A percentile compares a stretch with the other conserved stretches of the same genome.
Conservation (phyloP, 2,797 vertebrate species). For the Gymnoscopelus microlampas region DNA sequence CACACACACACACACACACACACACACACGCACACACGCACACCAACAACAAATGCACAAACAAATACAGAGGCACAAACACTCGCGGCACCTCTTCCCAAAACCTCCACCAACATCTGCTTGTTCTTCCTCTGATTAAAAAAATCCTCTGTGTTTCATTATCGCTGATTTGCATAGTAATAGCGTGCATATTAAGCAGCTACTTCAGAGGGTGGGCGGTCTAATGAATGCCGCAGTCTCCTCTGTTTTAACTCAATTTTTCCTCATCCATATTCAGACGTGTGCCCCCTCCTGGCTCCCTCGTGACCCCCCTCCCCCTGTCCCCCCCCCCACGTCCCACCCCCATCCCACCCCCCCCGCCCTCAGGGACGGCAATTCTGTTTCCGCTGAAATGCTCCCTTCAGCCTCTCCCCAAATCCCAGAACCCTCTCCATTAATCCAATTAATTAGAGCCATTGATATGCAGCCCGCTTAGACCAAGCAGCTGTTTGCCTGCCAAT, state of each 20-base stretch:
- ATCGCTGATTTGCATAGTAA: slow-evolving; percentile 97
- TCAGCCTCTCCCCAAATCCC: slow-evolving; percentile 89
- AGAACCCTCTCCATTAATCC: slow-evolving; percentile 96
- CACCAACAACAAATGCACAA: neutral
- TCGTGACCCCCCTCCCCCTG: slow-evolving; percentile 58
- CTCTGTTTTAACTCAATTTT: slow-evolving; percentile 98
- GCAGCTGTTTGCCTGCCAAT: slow-evolving; percentile 89
- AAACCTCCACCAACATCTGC: slow-evolving; percentile 85
- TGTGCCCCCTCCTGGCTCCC: slow-evolving; percentile 70
- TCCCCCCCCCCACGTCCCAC: neutral
- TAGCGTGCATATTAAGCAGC: slow-evolving; percentile 98
- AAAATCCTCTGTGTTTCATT: slow-evolving; percentile 86
- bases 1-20: neutral
- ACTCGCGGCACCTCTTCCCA: slow-evolving; percentile 66
- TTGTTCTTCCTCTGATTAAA: slow-evolving; percentile 83
- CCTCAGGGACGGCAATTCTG: slow-evolving; percentile 90
- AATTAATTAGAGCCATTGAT: slow-evolving; percentile 97
- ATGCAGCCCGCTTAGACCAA: slow-evolving; percentile 86
- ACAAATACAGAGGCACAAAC: slow-evolving; percentile 37
- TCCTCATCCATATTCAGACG: slow-evolving; percentile 96
- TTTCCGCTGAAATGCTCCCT: slow-evolving; percentile 90
- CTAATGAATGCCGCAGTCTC: slow-evolving; percentile 95
- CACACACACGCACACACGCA: slow-evolving; percentile 24
- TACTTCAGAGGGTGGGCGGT: slow-evolving; percentile 96
- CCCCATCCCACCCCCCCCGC: slow-evolving; percentile 31